Evolutionary conservation across 1,140 invertebrate genomes (phyloP), one percentile per base, ranked within the genome.

Genomic region (Plectrocnemia conspersa): DNA sequence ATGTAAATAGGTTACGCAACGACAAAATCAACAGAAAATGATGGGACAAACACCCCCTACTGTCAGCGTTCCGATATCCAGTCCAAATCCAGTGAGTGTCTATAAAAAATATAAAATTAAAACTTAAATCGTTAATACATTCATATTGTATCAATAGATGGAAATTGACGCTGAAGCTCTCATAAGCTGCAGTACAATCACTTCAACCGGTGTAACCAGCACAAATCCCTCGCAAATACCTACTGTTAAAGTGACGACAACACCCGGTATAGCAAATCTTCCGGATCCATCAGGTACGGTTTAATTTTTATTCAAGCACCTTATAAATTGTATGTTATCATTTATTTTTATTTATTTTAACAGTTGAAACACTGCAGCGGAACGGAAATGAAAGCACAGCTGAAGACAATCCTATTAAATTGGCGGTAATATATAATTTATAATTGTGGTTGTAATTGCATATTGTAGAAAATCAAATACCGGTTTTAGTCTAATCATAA

Each of bases 131-230:
- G 27, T 6, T 29, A 29, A 29, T 7, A 29, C n/a, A n/a, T 6
- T 7, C n/a, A n/a, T 29, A 29, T 29, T 29, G 18, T 38, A 6
- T 15, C 35, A 44, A 1, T 23, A 61, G 45, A 71, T 76, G 71
- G 73, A 76, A 4, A 65, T 74, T 11, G 74, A 76, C 61, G 72
- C 74, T 0, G 74, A 76, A 52, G 66, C 74, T 0, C 53, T 76
- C 2, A 76, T 76, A 36, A 71, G 71, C 50, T 76, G 74, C 54
- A 75, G 71, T 0, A 74, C 74, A 1, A 76, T 76, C 29, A 74
- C 71, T 13, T 68, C 74, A 0, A 68, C 71, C 0, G 72, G 72
- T 29, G 66, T 75, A 23, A 68, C 72, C 24, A 73, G 67, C 32
- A 74, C 66, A 33, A 68, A 71, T 1, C 66, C 70, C 0, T 48